Base-by-base conservation (phyloP, 2,113 vertebrate genomes). In the Patagioenas fasciata region DNA sequence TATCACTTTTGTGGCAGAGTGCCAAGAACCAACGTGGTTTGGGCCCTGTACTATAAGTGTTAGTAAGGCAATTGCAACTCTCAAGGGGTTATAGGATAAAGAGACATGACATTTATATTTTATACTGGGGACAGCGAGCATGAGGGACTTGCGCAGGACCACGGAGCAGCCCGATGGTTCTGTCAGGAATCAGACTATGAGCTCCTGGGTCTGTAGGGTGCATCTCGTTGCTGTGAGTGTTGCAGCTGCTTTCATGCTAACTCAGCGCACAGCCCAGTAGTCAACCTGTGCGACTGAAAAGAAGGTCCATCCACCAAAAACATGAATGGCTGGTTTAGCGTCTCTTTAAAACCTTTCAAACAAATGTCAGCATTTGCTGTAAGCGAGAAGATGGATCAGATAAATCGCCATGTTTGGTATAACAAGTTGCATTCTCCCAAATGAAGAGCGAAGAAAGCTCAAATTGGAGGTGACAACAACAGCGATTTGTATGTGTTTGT, bases 171-270 rank as follows among this genome's bases (percentile, higher is more conserved):
- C 42, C 4, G 2, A 4, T 3, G 28, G 44, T 51, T 2, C 1
- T 12, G 34, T 38, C 19, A 32, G 15, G 65, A 56, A 17, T 1
- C 5, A 21, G 18, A 54, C 26, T 28, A 15, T 38, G 28, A 26
- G 53, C 48, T 93, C 21, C 66, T 9, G 1, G 1, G 26, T 17
- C 31, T 29, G 3, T 4, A 13, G 60, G 2, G 2, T 38, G 51
- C 2, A 2, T 66, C 83, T 69, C 1, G 3, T 50, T 48, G 48
- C n/a, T 2, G 1, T 47, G 44, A 25, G 21, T 3, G 1, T 15
- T 32, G 11, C 44, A 29, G 44, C 58, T 28, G 54, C 47, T 34
- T 31, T 51, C 40, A 3, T 0, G 0, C 11, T 88, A 0, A 0
- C 34, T 29, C 42, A 51, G 32, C 4, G 3, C 15, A 25, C 23